phyloP scores from a whole-genome alignment of 2,888 invertebrate genomes.

The Rapana venosa region DNA sequence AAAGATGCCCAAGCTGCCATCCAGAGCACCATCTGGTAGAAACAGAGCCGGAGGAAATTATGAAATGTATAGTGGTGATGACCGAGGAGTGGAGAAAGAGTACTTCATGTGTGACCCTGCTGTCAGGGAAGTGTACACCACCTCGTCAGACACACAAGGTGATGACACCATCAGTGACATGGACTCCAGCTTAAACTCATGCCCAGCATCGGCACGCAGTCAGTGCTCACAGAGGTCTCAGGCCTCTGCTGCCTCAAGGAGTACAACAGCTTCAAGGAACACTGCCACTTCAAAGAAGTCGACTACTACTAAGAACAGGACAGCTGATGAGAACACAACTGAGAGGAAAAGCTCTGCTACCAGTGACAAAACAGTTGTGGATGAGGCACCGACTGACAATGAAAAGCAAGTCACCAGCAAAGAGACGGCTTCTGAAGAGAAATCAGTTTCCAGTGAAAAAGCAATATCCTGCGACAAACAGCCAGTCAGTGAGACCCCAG shows the following conservation, averaged over 20 bases:
- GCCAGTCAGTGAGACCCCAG: background rate
- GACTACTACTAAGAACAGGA: background rate
- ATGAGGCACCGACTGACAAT: background rate
- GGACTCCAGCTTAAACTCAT: background rate
- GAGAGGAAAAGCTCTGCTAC: background rate
- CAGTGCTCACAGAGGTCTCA: conserved; percentile 21
- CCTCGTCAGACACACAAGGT: conserved; percentile 18
- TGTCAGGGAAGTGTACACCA: conserved; percentile 21
- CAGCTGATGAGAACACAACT: background rate
- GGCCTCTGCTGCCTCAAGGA: background rate
- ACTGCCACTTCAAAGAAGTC: background rate
- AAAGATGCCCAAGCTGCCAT: background rate
- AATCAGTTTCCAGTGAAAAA: conserved; percentile 4
- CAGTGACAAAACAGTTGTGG: background rate
- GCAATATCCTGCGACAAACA: background rate
- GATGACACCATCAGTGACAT: conserved; percentile 31
- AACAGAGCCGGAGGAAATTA: conserved; percentile 32
- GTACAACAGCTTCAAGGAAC: background rate
- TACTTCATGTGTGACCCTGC: conserved; percentile 29
- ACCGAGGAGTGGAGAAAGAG: conserved; percentile 44
- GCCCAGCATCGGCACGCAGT: conserved; percentile 40
- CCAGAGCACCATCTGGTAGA: conserved; percentile 29
- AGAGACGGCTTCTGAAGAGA: background rate
- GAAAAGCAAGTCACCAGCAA: background rate
- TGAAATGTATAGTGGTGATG: background rate